Evolutionary conservation across 2,797 vertebrate species (phyloP), one percentile per base, ranked within the genome.

Genomic region (Propithecus deckenii): DNA sequence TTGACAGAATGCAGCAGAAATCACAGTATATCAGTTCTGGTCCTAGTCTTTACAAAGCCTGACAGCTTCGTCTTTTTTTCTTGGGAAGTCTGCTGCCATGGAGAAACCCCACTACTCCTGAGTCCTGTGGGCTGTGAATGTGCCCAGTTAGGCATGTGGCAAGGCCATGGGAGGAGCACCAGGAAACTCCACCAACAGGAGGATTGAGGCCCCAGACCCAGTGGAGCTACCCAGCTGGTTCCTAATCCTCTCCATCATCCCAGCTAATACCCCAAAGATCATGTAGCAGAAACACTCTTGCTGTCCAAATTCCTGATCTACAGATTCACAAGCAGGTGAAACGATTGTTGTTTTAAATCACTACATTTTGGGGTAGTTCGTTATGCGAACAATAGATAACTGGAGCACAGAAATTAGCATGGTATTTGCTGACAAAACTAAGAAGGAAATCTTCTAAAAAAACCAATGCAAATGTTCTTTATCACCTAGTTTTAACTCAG

Each of bases 381-480:
- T 67, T 84, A 74, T 32, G 28, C 13, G 72, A 76, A 20, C 17
- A 43, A 22, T 84, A 74, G 23, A 85, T 71, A 85, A 65, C 18
- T 28, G 20, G 55, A 95, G 85, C 12, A 35, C 30, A 41, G 22
- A 76, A 94, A 75, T 81, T 59, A 83, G 4, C 63, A 48, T 90
- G 90, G 84, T 86, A 79, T 84, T 95, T 94, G 41, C 11, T 23
- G 20, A 65, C 52, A 92, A 94, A 92, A 89, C 28, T 57, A 65
- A 72, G 93, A 95, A 61, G 13, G 7, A 63, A 78, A 79, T 71
- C 76, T 76, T 88, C 15, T 75, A 30, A 85, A 67, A 71, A 57
- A 74, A 67, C 48, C 63, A 80, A 59, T 15, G 80, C 17, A 86
- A 55, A 55, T 85, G 7, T 88, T 91, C 17, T 84, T 89, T 80